These are phyloP conservation scores for Stercorarius parasiticus DNA, from an alignment of 2,113 vertebrate species.

Conservation along the genomic window DNA sequence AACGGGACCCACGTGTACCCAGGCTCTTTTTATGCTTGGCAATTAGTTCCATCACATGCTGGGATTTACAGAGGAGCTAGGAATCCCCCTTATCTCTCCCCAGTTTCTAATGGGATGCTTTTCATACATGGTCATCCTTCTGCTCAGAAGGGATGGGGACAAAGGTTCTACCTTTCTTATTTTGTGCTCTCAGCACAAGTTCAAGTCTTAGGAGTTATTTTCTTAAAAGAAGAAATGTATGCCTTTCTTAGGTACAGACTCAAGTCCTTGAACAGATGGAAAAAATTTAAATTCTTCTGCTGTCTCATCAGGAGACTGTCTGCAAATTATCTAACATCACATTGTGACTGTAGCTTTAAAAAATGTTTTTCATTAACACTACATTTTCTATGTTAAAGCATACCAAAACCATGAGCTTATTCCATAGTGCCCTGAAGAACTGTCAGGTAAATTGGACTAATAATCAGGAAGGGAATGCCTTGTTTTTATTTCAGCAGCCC, in stretches of 20 bases:
- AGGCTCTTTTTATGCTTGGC: neutral
- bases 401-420: neutral
- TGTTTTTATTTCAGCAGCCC: neutral
- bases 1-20: neutral
- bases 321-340: conserved; percentile 2
- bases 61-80: neutral
- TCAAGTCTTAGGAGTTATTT: neutral
- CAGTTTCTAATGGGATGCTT: neutral
- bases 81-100: neutral
- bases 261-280: neutral
- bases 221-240: neutral
- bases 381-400: neutral
- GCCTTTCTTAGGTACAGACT: neutral
- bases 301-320: neutral
- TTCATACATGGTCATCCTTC: neutral
- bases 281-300: neutral
- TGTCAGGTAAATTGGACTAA: neutral
- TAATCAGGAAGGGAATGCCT: neutral
- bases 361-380: neutral
- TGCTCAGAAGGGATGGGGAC: neutral
- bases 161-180: neutral
- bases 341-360: neutral
- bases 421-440: neutral
- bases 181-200: neutral
- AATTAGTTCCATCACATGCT: neutral